Base-by-base conservation (phyloP, 2,113 vertebrate genomes). In the Pseudorhombus dupliciocellatus region DNA sequence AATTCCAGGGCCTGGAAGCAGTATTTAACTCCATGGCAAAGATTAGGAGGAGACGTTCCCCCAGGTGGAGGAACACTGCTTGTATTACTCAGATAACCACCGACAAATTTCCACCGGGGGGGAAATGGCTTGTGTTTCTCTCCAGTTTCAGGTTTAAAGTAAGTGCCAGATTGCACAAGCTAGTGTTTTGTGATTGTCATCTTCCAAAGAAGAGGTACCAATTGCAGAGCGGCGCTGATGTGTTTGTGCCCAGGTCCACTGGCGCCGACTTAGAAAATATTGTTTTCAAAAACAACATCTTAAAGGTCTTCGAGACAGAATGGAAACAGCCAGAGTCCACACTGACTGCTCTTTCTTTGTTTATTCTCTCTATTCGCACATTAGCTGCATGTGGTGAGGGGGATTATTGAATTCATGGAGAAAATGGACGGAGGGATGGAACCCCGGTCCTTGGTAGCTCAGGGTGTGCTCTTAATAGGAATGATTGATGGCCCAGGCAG, bases 291-390 rank as follows among this genome's bases (percentile, higher is more conserved):
- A 52, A 52, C 50, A 52, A 60, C n/a, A 57, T 60, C 37, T 60
- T 64, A 56, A 61, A 80, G 54, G 77, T 83, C 51, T 71, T 67
- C 77, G 25, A 40, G 60, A 7, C 21, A 63, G 46, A 71, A 63
- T 5, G 53, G 40, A 70, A 50, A 67, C 25, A 30, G 54, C 22
- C 57, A 26, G 24, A 66, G 30, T 40, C 37, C 34, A 46, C 53
- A 37, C 22, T 20, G 52, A 26, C n/a, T 51, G 26, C 18, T n/a
- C 16, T 7, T 15, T 4, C 4, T 55, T 24, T 51, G 15, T 40
- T 62, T 31, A 9, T 24, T 66, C 22, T 62, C 9, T 20, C 24
- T 1, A n/a, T 26, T 72, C 4, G 22, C 21, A 15, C 2, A 51
- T n/a, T n/a, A 9, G 22, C 28, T 62, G 52, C 12, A 40, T 25